Evolutionary conservation across 2,888 invertebrate species (phyloP), one percentile per base, ranked within the genome.

Genomic region (Andrena trimmerana): DNA sequence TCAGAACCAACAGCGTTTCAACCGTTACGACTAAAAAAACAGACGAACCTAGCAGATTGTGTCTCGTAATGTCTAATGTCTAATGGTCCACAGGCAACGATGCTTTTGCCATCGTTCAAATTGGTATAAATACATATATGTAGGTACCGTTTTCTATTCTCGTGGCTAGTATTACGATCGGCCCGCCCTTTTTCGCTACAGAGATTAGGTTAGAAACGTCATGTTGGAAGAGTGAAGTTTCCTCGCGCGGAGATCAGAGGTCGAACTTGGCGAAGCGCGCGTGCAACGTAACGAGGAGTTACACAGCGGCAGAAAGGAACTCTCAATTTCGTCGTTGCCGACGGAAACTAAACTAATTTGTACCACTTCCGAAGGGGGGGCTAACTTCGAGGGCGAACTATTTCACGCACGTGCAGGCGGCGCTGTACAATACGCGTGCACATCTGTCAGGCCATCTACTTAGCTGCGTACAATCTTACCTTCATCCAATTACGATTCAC

Each of bases 341-440:
- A 20, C 54, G 67, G 24, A 57, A 57, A 31, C 75, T 65, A 82
- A 82, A 70, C 24, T 80, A 82, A 82, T 82, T 79, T 66, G 13
- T 62, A 16, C 65, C 60, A 73, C 48, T 63, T 70, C 24, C n/a
- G 16, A 20, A 10, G 7, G 20, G 24, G 27, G 42, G 36, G 36
- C 10, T 4, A 60, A 79, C 73, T 69, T 57, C n/a, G 6, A 13
- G 50, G 20, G 0, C 27, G 7, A 36, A 66, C 73, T 54, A 79
- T 73, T 66, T 74, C 73, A 60, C 52, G 24, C 60, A 8, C 59
- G 65, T 13, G 62, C 57, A 57, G 24, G 27, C 48, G 65, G 6
- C 27, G 10, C 36, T 20, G 6, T 33, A 5, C 27, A 6, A 1
- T 31, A 62, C 69, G 16, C 42, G 8, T 10, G 3, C 24, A 62